Evolutionary conservation across 2,113 vertebrate genomes (phyloP), one percentile per base, ranked within the genome.

Genomic region (Ailurus styani): DNA sequence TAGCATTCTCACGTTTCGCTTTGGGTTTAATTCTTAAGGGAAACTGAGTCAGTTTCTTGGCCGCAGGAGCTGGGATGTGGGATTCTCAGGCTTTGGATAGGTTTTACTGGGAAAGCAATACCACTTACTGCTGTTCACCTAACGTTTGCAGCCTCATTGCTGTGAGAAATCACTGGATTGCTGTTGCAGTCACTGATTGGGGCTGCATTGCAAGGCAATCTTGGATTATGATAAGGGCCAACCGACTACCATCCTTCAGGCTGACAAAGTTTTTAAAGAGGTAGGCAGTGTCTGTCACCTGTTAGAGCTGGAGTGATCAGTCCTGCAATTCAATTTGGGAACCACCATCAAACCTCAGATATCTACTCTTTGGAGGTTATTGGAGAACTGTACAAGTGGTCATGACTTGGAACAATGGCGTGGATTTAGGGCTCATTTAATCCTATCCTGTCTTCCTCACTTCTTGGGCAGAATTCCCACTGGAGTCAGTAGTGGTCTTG

Each of bases 401-500:
- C 90, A 45, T 87, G 89, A 62, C 81, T 93, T 95, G 54, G 81
- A 96, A 96, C 87, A 97, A 77, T 93, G 95, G 47, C 3, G 4
- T 95, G 94, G 88, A 95, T 96, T 97, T 97, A 96, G 86, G 90
- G 73, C 90, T 91, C 20, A 88, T 97, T 97, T 96, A 96, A 96
- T 95, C 95, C 87, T 93, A 27, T 82, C 57, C 92, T 60, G 52
- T 84, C 75, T 95, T 95, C 37, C 78, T 97, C 84, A 96, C 70
- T 96, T 93, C 47, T 97, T 96, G 97, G 97, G 92, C 97, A 97
- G 92, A 97, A 88, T 98, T 98, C 92, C 97, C 90, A 64, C 87
- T 91, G 90, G 96, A 95, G 97, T 97, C 93, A 96, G 96, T 97
- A 93, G 90, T 97, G 92, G 97, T 95, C 94, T 98, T 97, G 95